These are phyloP conservation scores for Embiotoca jacksoni DNA, from an alignment of 2,113 vertebrate genomes.

Conservation along the genomic window DNA sequence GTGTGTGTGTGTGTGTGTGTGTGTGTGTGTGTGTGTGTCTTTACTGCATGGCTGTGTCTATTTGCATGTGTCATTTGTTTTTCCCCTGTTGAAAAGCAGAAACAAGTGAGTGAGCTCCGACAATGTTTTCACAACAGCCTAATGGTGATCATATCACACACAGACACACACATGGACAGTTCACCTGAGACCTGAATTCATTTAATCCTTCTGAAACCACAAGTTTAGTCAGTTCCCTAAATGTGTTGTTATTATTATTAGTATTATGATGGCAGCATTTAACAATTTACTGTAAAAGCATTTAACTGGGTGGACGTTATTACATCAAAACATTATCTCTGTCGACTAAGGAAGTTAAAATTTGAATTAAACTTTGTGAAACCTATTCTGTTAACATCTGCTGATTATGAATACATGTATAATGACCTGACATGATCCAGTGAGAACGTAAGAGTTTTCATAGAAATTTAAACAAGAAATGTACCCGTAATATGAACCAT, in stretches of 20 bases:
- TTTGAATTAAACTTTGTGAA: neutral
- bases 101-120: neutral
- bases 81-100: neutral
- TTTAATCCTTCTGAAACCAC: neutral
- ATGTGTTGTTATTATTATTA: too few species aligned
- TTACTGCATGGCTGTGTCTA: neutral
- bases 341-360: neutral
- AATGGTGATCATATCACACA: slow-evolving; percentile 9
- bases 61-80: slow-evolving; percentile 44
- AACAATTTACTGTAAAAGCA: neutral
- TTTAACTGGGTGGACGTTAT: neutral
- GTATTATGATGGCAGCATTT: neutral
- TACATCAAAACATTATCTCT: neutral
- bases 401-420: too few species aligned
- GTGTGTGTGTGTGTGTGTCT: neutral
- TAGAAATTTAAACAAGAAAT: too few species aligned
- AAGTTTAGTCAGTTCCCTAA: neutral
- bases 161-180: neutral
- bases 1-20: too few species aligned
- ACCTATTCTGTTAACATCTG: too few species aligned
- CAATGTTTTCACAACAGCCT: slow-evolving; percentile 59
- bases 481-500: too few species aligned
- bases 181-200: slow-evolving; percentile 7
- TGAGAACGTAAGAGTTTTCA: too few species aligned
- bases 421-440: too few species aligned